Evolutionary conservation across 2,888 invertebrate species (phyloP).

Genomic region (Ariolimax columbianus): DNA sequence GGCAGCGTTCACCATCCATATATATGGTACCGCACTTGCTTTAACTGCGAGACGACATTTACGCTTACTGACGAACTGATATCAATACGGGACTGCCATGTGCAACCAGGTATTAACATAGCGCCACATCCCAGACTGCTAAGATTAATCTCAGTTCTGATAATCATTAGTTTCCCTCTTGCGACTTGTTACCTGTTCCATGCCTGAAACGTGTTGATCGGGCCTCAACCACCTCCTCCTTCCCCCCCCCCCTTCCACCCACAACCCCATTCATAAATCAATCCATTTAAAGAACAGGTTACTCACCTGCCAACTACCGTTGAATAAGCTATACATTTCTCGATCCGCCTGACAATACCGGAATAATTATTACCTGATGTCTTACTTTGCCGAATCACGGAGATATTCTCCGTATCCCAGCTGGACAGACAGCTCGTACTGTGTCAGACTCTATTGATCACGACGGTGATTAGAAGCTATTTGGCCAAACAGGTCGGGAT

Average conservation of each 20-base stretch:
- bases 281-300: not conserved
- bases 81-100: no score
- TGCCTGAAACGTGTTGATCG: not conserved
- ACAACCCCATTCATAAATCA: not conserved
- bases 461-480: not conserved
- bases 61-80: no score
- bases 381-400: not conserved
- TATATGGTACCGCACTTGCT: no score
- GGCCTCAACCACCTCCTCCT: not conserved
- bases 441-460: not conserved
- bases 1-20: no score
- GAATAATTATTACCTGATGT: not conserved
- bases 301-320: not conserved
- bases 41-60: no score
- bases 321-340: not conserved
- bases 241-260: not conserved
- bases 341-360: not conserved
- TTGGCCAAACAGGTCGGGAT: not conserved
- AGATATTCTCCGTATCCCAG: not conserved
- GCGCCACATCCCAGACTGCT: not conserved
- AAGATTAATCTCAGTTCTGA: not conserved
- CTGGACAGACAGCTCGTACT: not conserved
- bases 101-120: not conserved
- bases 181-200: not conserved
- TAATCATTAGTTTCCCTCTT: not conserved